These are phyloP conservation scores for Geopemphigus sp. DNA, from an alignment of 1,140 invertebrate species.

Conservation along the genomic window DNA sequence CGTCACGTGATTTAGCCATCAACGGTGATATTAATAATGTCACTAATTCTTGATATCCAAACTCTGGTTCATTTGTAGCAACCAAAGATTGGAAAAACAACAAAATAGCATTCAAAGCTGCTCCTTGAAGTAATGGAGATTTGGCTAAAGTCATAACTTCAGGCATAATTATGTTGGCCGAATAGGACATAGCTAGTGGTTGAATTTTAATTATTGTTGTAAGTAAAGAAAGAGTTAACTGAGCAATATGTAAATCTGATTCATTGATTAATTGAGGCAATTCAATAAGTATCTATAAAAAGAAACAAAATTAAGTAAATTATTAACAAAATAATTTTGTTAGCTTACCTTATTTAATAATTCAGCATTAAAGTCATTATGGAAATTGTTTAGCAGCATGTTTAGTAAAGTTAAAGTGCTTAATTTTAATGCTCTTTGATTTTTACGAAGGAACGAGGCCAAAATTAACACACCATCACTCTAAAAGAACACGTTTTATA, in stretches of 20 bases:
- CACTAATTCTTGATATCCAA: conserved; percentile 78
- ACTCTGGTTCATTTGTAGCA: conserved; percentile 71
- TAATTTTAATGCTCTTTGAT: conserved; percentile 92
- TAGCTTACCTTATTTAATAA: conserved; percentile 68
- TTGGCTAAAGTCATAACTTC: conserved; percentile 83
- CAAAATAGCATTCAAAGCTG: conserved; percentile 36
- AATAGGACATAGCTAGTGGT: conserved; percentile 66
- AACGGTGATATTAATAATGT: conserved; percentile 69
- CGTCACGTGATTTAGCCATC: conserved; percentile 47
- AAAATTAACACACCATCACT: conserved; percentile 86
- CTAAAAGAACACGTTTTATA: conserved; percentile 56
- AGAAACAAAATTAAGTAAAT: conserved; percentile 32
- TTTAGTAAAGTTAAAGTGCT: conserved; percentile 87
- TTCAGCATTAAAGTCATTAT: conserved; percentile 61
- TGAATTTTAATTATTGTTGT: conserved; percentile 72
- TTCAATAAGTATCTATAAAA: conserved; percentile 68
- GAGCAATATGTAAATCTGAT: conserved; percentile 92
- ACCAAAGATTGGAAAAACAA: conserved; percentile 88
- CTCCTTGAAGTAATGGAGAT: conserved; percentile 82
- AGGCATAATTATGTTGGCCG: conserved; percentile 70
- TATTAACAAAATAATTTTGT: background rate
- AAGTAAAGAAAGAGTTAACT: conserved; percentile 76
- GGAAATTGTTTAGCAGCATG: conserved; percentile 78
- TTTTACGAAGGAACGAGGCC: conserved; percentile 93
- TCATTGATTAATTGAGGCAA: conserved; percentile 88